Conservation (phyloP, 1,140 invertebrate species). For the Colletes gigas region DNA sequence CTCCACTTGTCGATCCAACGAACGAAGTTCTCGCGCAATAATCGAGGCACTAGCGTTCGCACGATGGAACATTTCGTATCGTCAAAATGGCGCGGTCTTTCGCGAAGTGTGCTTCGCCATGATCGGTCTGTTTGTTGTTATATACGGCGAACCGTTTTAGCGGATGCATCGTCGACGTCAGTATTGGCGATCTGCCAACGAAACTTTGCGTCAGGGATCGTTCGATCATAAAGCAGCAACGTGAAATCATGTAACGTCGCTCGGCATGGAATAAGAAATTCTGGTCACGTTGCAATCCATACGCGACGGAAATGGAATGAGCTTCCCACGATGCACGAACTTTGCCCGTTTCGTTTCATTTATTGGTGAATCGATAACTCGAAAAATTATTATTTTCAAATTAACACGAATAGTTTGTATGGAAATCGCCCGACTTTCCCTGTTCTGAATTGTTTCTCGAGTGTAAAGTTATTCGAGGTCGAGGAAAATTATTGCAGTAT, state of each 20-base stretch:
- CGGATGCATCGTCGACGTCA: neutral
- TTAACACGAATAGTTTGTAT: too few relatives aligned
- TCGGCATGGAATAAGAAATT: neutral
- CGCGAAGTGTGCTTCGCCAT: neutral
- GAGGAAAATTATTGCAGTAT: too few relatives aligned
- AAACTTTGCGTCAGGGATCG: neutral
- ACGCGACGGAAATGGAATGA: too few relatives aligned
- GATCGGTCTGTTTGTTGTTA: neutral
- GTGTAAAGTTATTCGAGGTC: too few relatives aligned
- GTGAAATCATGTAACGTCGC: neutral
- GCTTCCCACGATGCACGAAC: neutral
- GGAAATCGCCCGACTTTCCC: too few relatives aligned
- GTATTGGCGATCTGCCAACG: neutral
- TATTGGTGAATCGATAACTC: too few relatives aligned
- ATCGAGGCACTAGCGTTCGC: too few relatives aligned
- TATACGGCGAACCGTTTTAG: neutral
- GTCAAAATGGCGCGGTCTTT: too few relatives aligned
- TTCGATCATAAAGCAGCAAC: neutral
- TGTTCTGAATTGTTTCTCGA: too few relatives aligned
- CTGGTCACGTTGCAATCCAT: neutral
- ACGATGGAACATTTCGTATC: neutral
- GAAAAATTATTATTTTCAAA: too few relatives aligned
- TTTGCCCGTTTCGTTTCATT: neutral
- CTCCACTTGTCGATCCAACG: too few relatives aligned
- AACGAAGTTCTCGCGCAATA: too few relatives aligned